Conservation (phyloP, 2,888 invertebrate species). For the Protodeltote pygarga region DNA sequence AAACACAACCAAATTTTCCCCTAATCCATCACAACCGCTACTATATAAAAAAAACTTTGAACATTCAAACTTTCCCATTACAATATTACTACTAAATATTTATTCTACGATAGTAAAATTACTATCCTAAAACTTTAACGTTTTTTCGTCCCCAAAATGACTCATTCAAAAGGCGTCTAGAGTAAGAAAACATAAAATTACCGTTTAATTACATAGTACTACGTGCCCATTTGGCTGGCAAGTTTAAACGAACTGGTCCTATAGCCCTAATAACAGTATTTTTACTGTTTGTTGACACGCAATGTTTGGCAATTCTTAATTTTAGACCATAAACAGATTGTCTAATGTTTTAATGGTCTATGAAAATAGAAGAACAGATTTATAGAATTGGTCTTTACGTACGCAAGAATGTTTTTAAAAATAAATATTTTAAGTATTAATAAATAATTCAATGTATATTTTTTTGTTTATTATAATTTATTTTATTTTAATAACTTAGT, state of each 20-base stretch:
- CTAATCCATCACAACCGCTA: too few relatives aligned
- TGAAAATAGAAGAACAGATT: too few relatives aligned
- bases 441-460: too few relatives aligned
- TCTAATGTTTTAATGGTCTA: neutral
- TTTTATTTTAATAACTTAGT: too few relatives aligned
- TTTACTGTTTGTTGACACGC: slow-evolving; percentile 57
- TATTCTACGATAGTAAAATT: neutral
- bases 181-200: slow-evolving; percentile 50
- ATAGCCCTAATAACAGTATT: slow-evolving; percentile 49
- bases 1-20: too few relatives aligned
- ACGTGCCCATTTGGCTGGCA: slow-evolving; percentile 57
- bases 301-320: slow-evolving; percentile 50
- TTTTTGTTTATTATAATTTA: too few relatives aligned
- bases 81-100: too few relatives aligned
- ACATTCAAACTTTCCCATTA: too few relatives aligned
- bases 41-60: neutral
- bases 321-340: slow-evolving; percentile 13
- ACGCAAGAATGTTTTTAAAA: too few relatives aligned
- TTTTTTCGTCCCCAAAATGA: slow-evolving; percentile 24
- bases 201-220: slow-evolving; percentile 59
- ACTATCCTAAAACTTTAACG: neutral
- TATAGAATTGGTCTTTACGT: too few relatives aligned
- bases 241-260: slow-evolving; percentile 56
- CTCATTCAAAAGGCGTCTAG: slow-evolving; percentile 29
- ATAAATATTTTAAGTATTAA: too few relatives aligned